These are phyloP conservation scores for Caradrina clavipalpis DNA, from an alignment of 2,888 invertebrate species.

Conservation along the genomic window DNA sequence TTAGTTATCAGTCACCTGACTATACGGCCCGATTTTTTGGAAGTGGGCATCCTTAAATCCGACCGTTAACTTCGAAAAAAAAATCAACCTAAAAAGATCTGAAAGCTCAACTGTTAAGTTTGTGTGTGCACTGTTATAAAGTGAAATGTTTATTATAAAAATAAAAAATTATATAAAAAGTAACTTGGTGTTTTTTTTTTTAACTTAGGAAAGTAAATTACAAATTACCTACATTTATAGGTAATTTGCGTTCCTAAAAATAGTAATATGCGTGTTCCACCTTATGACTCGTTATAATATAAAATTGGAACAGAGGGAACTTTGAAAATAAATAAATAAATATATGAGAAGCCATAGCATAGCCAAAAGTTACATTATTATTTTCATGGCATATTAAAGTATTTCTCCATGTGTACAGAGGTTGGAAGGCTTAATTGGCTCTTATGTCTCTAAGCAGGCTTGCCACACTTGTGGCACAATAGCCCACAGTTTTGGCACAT, in stretches of 20 bases:
- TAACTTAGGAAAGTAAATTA: too few species aligned
- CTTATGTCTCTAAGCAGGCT: slow-evolving; percentile 48
- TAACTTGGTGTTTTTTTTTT: background rate
- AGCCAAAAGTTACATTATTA: slow-evolving; percentile 11
- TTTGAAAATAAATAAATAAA: background rate
- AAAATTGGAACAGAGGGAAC: background rate
- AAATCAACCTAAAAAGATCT: background rate
- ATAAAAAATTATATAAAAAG: background rate
- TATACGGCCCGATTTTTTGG: slow-evolving; percentile 5
- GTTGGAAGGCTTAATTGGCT: slow-evolving; percentile 56
- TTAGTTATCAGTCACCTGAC: background rate
- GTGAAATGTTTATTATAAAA: background rate
- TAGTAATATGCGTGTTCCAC: too few species aligned
- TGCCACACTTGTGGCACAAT: slow-evolving; percentile 62
- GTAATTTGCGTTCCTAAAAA: too few species aligned
- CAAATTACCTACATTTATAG: too few species aligned
- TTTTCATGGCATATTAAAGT: slow-evolving; percentile 51
- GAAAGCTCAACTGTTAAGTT: background rate
- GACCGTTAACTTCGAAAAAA: background rate
- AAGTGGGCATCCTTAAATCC: background rate
- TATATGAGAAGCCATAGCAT: background rate
- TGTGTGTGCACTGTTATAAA: background rate
- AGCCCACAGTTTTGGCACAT: slow-evolving; percentile 49
- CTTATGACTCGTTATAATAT: background rate
- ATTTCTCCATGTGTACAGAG: slow-evolving; percentile 44